These are phyloP conservation scores for Atrichornis clamosus DNA, from an alignment of 2,113 vertebrate genomes.

Conservation along the genomic window DNA sequence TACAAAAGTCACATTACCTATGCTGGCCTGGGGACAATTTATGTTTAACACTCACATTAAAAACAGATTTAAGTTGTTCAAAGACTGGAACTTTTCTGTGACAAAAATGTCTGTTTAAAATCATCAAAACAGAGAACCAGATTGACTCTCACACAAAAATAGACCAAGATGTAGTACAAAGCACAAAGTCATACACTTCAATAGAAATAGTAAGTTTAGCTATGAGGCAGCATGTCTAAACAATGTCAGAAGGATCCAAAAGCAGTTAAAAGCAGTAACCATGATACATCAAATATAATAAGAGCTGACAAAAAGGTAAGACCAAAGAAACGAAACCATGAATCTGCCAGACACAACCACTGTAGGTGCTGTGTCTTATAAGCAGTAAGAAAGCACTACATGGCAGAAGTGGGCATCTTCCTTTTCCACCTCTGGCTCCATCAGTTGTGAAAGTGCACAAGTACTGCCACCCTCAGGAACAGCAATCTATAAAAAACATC, in stretches of 20 bases:
- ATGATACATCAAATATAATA: not conserved
- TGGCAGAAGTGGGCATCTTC: not conserved
- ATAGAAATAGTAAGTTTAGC: not conserved
- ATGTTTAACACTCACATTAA: not conserved
- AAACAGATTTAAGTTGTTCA: not conserved
- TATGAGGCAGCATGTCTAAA: not conserved
- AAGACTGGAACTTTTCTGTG: not conserved
- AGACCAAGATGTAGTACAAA: not conserved
- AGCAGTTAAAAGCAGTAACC: not conserved
- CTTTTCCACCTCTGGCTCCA: not conserved
- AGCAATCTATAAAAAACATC: not conserved
- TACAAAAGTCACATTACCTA: not conserved
- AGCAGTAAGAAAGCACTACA: not conserved
- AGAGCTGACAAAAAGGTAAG: not conserved
- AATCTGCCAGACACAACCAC: not conserved
- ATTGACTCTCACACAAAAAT: not conserved
- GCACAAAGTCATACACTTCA: accelerated
- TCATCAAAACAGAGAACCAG: not conserved
- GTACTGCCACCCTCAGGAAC: not conserved
- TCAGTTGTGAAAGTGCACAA: not conserved
- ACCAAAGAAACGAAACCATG: not conserved
- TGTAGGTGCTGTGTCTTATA: not conserved
- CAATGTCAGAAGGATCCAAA: not conserved
- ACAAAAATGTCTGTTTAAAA: not conserved
- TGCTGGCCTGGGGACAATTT: not conserved